Conservation (phyloP, 2,888 invertebrate genomes). For the Heteromyza rotundicornis region DNA sequence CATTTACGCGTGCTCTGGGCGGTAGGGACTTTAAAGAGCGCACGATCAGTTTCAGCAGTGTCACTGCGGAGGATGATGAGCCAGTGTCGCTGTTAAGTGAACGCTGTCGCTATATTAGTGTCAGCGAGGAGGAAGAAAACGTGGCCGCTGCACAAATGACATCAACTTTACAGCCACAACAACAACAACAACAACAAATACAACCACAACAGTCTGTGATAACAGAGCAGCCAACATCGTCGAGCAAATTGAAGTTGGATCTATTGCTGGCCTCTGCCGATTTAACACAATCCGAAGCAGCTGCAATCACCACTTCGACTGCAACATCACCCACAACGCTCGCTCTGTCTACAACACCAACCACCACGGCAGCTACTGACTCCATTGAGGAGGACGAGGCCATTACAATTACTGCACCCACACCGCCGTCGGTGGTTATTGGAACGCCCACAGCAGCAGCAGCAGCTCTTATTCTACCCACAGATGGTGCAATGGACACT, state of each 20-base stretch:
- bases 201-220: constrained; percentile 61
- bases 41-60: constrained; percentile 54
- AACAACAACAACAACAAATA: constrained; percentile 38
- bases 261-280: constrained; percentile 55
- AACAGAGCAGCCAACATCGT: constrained; percentile 61
- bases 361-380: neutral
- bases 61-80: constrained; percentile 58
- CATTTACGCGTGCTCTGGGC: constrained; percentile 11
- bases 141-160: neutral
- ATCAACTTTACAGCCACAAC: constrained; percentile 25
- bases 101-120: constrained; percentile 56
- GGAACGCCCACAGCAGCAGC: neutral
- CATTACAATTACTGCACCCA: constrained; percentile 25
- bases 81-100: constrained; percentile 51
- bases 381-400: constrained; percentile 12
- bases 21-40: constrained; percentile 45
- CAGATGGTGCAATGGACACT: constrained; percentile 16
- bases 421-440: neutral
- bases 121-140: constrained; percentile 55
- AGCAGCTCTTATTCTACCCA: constrained; percentile 13
- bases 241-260: constrained; percentile 53
- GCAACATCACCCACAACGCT: neutral
- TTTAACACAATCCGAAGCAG: constrained; percentile 37
- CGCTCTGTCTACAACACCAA: neutral
- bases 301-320: constrained; percentile 15